Evolutionary conservation across 2,888 invertebrate genomes (phyloP).

Genomic region (Dasypogon diadema): DNA sequence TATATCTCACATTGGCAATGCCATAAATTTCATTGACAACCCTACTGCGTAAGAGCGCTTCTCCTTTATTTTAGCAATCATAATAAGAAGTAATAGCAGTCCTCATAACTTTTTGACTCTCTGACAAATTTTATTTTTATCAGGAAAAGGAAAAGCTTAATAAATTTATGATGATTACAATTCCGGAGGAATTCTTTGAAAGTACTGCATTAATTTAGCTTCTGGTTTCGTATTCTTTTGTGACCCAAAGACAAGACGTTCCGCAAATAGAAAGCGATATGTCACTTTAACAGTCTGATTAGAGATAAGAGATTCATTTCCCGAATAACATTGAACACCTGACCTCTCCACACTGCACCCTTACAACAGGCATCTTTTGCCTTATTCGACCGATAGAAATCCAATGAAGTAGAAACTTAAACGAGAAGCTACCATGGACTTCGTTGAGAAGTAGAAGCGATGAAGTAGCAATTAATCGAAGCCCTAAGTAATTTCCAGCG

Average conservation of each 20-base stretch:
- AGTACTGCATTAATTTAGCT: constrained; percentile 23
- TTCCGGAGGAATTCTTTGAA: neutral
- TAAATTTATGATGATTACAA: constrained; percentile 36
- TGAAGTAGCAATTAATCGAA: constrained; percentile 51
- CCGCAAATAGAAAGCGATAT: constrained; percentile 34
- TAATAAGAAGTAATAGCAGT: too few species aligned
- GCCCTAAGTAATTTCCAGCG: constrained; percentile 49
- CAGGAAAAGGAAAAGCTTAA: constrained; percentile 10
- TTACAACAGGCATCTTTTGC: neutral
- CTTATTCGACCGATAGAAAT: constrained; percentile 28
- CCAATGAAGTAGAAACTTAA: constrained; percentile 51
- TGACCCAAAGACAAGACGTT: neutral
- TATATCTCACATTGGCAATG: too few species aligned
- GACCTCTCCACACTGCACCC: constrained; percentile 1
- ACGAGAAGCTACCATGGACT: constrained; percentile 27
- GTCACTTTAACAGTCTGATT: constrained; percentile 49
- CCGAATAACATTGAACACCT: constrained; percentile 40
- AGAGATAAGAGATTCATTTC: constrained; percentile 50
- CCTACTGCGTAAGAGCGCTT: too few species aligned
- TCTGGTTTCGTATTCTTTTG: neutral
- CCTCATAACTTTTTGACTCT: too few species aligned
- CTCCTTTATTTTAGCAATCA: too few species aligned
- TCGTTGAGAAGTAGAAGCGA: constrained; percentile 19
- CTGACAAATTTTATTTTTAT: neutral
- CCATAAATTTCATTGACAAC: too few species aligned